Percentiles rank a stretch among this genome's conserved stretches.
Evolutionary conservation across 2,113 vertebrate genomes (phyloP).

Genomic region (Alligator sinensis): DNA sequence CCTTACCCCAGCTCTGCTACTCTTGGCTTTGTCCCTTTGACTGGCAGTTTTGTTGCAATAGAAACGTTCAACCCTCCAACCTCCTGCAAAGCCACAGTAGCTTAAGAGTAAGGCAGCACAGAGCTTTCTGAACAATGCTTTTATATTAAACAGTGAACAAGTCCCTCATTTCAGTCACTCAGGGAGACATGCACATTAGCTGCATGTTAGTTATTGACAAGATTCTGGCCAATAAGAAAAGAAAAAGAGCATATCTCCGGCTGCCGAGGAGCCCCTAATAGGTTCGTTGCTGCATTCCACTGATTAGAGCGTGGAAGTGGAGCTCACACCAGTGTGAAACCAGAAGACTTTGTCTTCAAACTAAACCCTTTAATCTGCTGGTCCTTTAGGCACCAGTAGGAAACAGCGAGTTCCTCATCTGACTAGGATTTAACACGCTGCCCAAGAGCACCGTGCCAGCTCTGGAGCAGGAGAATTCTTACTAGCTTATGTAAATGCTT

Average conservation of each 20-base stretch:
- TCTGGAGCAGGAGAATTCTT: not conserved
- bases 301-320: accelerated
- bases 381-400: not conserved
- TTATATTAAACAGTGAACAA: not conserved
- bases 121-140: not conserved
- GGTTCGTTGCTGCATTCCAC: not conserved
- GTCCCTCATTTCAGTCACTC: not conserved
- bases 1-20: not conserved
- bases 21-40: not conserved
- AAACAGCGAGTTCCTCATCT: slow-evolving; percentile 7
- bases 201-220: not conserved
- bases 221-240: accelerated
- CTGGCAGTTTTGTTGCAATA: accelerated
- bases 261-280: accelerated
- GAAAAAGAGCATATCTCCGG: not conserved
- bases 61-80: accelerated
- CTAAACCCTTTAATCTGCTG: not conserved
- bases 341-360: not conserved
- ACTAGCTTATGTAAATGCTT: too few relatives aligned
- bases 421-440: slow-evolving; percentile 2
- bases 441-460: not conserved
- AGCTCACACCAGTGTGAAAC: accelerated
- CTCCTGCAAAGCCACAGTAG: too few relatives aligned
- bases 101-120: not conserved
- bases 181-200: not conserved